Evolutionary conservation across 2,113 vertebrate species (phyloP).

Genomic region (Camelus dromedarius): DNA sequence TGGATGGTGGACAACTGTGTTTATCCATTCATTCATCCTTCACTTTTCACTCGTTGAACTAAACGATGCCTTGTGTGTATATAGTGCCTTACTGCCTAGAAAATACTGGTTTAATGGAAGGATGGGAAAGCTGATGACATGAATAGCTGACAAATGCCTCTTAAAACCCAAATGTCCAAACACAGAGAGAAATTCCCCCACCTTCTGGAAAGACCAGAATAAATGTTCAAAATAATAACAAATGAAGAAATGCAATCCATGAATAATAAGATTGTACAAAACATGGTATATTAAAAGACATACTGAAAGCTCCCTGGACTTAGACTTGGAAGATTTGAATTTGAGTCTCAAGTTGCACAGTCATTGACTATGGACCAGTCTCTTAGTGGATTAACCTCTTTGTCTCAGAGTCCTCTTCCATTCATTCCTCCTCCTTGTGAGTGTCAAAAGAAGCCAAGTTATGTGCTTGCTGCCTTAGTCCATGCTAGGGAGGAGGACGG

Average conservation of each 20-base stretch:
- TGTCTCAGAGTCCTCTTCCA: slow-evolving; percentile 7
- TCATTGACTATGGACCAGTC: not conserved
- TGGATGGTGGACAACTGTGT: not conserved
- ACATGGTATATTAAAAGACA: not conserved
- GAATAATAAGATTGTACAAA: not conserved
- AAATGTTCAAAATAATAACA: slow-evolving; percentile 20
- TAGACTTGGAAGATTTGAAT: slow-evolving; percentile 32
- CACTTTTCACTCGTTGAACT: not conserved
- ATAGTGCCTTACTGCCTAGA: slow-evolving; percentile 7
- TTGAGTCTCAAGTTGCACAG: not conserved
- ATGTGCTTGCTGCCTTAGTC: not conserved
- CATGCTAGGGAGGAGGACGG: not conserved
- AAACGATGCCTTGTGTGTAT: not conserved
- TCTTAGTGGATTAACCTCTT: slow-evolving; percentile 42
- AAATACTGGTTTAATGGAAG: slow-evolving; percentile 17
- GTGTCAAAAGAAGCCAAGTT: slow-evolving; percentile 2
- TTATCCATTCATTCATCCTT: not conserved
- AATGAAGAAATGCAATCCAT: not conserved
- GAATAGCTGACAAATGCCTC: slow-evolving; percentile 14
- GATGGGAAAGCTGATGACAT: not conserved
- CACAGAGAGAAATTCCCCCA: not conserved
- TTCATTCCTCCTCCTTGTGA: slow-evolving; percentile 5
- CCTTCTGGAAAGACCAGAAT: slow-evolving; percentile 17
- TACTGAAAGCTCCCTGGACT: not conserved
- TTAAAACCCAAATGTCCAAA: slow-evolving; percentile 26